A percentile compares a stretch with the other conserved stretches of the same genome.
phyloP scores from a whole-genome alignment of 1,140 invertebrate genomes.

The Centruroides vittatus region DNA sequence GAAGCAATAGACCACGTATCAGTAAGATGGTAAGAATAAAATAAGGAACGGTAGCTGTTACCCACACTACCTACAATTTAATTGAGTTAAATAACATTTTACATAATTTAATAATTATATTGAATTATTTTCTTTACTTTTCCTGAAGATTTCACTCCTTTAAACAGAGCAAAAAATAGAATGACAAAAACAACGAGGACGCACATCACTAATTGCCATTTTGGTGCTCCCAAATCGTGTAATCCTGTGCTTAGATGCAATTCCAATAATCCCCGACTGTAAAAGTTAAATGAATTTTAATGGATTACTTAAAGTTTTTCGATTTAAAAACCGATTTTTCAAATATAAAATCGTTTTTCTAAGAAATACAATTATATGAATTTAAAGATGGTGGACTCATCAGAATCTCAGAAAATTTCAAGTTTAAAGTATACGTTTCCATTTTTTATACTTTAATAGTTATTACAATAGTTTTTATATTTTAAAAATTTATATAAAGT shows the following conservation, averaged over 20 bases:
- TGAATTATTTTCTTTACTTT: slow-evolving; percentile 22
- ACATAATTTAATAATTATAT: neutral
- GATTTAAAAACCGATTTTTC: too few species aligned
- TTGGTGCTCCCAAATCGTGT: slow-evolving; percentile 30
- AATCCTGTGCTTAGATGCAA: slow-evolving; percentile 33
- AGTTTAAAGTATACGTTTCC: too few species aligned
- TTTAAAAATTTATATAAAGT: too few species aligned
- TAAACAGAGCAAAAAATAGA: slow-evolving; percentile 39
- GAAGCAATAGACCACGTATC: slow-evolving; percentile 48
- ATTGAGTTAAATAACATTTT: neutral
- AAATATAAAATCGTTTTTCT: too few species aligned
- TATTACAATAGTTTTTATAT: too few species aligned
- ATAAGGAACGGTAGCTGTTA: slow-evolving; percentile 63
- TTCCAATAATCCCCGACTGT: slow-evolving; percentile 27
- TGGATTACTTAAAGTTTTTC: too few species aligned
- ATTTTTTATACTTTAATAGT: too few species aligned
- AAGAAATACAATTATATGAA: too few species aligned
- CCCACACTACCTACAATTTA: slow-evolving; percentile 51
- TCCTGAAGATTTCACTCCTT: slow-evolving; percentile 40
- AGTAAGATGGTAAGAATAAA: slow-evolving; percentile 55
- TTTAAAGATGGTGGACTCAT: too few species aligned
- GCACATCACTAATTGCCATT: slow-evolving; percentile 32
- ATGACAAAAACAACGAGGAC: slow-evolving; percentile 34
- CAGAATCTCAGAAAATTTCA: too few species aligned
- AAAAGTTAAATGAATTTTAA: neutral